phyloP scores from a whole-genome alignment of 2,113 vertebrate species.

The Oxyura jamaicensis region DNA sequence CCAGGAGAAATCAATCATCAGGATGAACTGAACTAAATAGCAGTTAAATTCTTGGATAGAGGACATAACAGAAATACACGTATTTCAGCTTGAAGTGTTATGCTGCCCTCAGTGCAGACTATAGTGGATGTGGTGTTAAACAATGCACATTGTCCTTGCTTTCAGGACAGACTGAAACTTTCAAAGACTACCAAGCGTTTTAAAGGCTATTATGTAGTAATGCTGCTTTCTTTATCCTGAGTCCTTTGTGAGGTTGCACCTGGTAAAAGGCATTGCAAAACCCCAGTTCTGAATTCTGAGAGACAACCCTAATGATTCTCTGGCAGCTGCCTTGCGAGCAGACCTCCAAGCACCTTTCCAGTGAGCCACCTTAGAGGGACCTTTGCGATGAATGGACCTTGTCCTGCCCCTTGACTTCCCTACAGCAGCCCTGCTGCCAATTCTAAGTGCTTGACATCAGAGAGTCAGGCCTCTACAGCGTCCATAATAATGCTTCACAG shows the following conservation, averaged over 20 bases:
- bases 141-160: not conserved
- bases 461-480: not conserved
- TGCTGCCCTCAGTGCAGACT: constrained; percentile 22
- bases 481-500: not conserved
- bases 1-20: constrained; percentile 63
- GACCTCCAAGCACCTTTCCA: not conserved
- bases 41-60: constrained; percentile 31
- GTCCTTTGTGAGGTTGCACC: not conserved
- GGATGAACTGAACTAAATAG: constrained; percentile 49
- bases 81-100: constrained; percentile 48
- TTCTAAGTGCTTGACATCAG: not conserved
- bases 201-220: not conserved
- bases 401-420: not conserved
- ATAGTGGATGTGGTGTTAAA: not conserved
- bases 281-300: not conserved
- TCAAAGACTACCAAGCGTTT: not conserved
- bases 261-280: not conserved
- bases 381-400: not conserved
- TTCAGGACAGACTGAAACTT: not conserved
- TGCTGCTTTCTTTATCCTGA: not conserved
- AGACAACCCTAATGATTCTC: not conserved
- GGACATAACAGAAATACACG: constrained; percentile 33
- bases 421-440: not conserved
- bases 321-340: not conserved
- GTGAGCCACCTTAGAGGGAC: not conserved